These are phyloP conservation scores for Narcine bancroftii DNA, from an alignment of 2,113 vertebrate genomes.

Conservation along the genomic window DNA sequence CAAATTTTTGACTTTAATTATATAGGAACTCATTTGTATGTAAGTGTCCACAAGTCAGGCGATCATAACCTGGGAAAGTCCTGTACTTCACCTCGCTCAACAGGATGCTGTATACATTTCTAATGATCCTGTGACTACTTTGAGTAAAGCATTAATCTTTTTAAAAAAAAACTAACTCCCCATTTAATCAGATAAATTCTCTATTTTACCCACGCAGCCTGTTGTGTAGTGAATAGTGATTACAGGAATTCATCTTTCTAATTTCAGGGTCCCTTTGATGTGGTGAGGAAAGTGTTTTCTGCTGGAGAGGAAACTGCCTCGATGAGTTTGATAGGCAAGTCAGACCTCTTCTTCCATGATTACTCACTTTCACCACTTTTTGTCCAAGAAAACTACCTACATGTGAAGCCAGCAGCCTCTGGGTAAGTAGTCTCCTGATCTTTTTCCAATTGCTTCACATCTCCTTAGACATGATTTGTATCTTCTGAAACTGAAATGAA, in stretches of 20 bases:
- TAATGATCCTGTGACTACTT: background rate
- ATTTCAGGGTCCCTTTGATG: slow-evolving; percentile 83
- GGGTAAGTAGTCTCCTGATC: slow-evolving; percentile 59
- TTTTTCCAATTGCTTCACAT: background rate
- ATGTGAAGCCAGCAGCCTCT: slow-evolving; percentile 79
- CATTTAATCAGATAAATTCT: background rate
- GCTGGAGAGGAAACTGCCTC: slow-evolving; percentile 67
- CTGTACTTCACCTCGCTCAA: background rate
- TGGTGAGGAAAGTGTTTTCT: slow-evolving; percentile 84
- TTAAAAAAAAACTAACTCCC: background rate
- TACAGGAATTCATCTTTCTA: slow-evolving; percentile 16
- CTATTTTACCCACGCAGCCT: background rate
- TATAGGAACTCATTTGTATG: too few relatives aligned
- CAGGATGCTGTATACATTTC: background rate
- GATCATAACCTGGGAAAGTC: too few relatives aligned
- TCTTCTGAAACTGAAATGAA: background rate
- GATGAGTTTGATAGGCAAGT: slow-evolving; percentile 89
- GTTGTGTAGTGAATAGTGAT: background rate
- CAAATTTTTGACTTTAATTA: too few relatives aligned
- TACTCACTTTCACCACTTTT: slow-evolving; percentile 94
- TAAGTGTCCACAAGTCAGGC: too few relatives aligned
- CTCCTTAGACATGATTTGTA: background rate
- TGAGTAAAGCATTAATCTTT: background rate
- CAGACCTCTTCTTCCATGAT: slow-evolving; percentile 92
- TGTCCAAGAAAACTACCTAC: slow-evolving; percentile 89